Evolutionary conservation across 1,140 invertebrate genomes (phyloP), one percentile per base, ranked within the genome.

Genomic region (Ridgeia piscesae): DNA sequence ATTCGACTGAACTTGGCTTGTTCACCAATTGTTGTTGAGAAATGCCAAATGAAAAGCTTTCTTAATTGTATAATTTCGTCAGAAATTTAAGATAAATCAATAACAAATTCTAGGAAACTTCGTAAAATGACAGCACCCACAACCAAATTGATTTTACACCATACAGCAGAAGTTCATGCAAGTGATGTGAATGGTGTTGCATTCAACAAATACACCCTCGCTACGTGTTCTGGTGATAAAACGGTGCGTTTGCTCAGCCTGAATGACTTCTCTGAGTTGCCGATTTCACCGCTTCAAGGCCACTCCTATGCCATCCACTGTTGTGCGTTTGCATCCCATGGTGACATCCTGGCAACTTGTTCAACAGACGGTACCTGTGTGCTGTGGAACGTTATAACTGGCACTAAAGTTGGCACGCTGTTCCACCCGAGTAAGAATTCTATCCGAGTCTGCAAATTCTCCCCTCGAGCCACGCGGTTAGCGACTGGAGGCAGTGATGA

Each of bases 401-500:
- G 97, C 6, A 94, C 96, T 27, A 94, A 94, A 34, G 96, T 97
- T 91, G 96, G 96, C 91, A 97, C 97, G 21, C 96, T 98, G 95
- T 97, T 95, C 35, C 97, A 98, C 95, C 96, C 97, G 9, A 97
- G 97, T 92, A 97, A 97, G 31, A 96, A 97, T 94, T 96, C 97
- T 21, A 97, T 98, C 17, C 95, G 97, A 94, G 96, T 97, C 31
- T 97, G 97, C 94, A 96, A 96, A 94, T 98, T 98, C 95, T 97
- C 97, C 0, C 96, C 97, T 6, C 97, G 97, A 94, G 97, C 97
- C 58, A 96, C 96, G 1, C 94, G 97, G 88, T 95, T 98, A 33
- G 97, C 97, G 6, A 97, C 97, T 31, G 97, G 97, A 31, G 97
- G 97, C 50, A 97, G 98, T 95, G 97, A 97, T 95, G 97, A 98